A percentile compares a stretch with the other conserved stretches of the same genome.
Evolutionary conservation across 1,140 invertebrate genomes (phyloP).

Genomic region (Brachionus koreanus): DNA sequence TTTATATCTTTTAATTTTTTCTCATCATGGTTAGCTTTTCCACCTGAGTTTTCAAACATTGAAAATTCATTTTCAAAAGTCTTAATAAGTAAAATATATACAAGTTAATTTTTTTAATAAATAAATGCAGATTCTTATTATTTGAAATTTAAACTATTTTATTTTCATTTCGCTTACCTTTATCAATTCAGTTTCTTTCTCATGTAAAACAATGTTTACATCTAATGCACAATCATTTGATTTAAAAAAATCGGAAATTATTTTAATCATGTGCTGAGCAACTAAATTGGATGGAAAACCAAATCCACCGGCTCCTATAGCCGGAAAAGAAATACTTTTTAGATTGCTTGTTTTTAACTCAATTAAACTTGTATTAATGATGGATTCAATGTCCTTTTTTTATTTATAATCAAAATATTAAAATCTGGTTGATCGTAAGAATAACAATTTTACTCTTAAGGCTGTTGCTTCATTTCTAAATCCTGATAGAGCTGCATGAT

Average conservation of each 20-base stretch:
- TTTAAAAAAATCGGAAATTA: not conserved
- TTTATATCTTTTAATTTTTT: not conserved
- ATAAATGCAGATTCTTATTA: not conserved
- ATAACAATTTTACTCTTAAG: no score
- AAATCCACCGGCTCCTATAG: constrained; percentile 23
- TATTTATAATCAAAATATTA: no score
- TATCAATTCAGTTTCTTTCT: not conserved
- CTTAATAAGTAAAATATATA: not conserved
- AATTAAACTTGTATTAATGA: not conserved
- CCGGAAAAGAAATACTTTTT: not conserved
- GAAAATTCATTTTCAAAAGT: not conserved
- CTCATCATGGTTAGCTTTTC: not conserved
- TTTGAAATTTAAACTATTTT: not conserved
- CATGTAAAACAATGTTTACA: constrained; percentile 14
- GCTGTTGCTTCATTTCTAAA: not conserved
- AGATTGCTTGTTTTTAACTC: not conserved
- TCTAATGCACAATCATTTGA: not conserved
- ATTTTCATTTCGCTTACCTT: not conserved
- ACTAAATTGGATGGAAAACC: not conserved
- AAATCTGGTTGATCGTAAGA: no score
- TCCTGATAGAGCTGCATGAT: not conserved
- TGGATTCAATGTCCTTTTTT: not conserved
- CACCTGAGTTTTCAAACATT: not conserved
- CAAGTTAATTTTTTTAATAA: not conserved
- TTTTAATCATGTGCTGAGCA: not conserved